Percentiles rank a stretch among this genome's conserved stretches.
These are phyloP conservation scores for Netelia melanura DNA, from an alignment of 2,888 invertebrate genomes.

Conservation along the genomic window DNA sequence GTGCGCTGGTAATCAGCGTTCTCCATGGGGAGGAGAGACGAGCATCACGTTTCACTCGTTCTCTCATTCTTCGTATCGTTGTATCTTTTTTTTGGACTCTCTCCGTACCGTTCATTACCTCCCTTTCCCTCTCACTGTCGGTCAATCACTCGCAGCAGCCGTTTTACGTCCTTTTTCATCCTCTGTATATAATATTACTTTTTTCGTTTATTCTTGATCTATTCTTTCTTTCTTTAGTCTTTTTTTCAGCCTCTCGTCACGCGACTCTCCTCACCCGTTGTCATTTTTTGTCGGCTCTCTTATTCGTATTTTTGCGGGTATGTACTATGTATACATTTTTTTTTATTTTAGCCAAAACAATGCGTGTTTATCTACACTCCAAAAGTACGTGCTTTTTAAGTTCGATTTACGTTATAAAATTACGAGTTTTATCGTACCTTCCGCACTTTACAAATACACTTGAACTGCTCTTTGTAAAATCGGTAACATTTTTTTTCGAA, in stretches of 20 bases:
- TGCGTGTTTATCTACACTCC: constrained; percentile 74
- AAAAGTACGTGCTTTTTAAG: constrained; percentile 77
- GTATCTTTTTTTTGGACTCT: constrained; percentile 50
- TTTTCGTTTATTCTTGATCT: constrained; percentile 54
- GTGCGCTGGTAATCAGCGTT: constrained; percentile 68
- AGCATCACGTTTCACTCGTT: constrained; percentile 48
- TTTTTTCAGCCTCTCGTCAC: constrained; percentile 39
- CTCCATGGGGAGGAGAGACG: constrained; percentile 41
- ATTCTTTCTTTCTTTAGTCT: constrained; percentile 49
- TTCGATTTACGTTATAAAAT: constrained; percentile 38
- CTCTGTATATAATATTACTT: constrained; percentile 22
- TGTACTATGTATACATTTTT: constrained; percentile 50
- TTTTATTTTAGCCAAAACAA: constrained; percentile 68
- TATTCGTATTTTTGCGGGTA: constrained; percentile 4
- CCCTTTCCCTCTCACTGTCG: constrained; percentile 53
- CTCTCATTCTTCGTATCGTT: constrained; percentile 57
- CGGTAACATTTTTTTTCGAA: no score
- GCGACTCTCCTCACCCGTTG: constrained; percentile 21
- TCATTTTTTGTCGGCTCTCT: constrained; percentile 43
- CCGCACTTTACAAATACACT: no score
- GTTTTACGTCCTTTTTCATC: constrained; percentile 48
- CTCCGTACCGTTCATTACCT: constrained; percentile 53
- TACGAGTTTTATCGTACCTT: no score
- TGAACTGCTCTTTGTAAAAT: no score
- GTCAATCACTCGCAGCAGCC: constrained; percentile 69